Conservation (phyloP, 2,888 invertebrate species). For the Caenorhabditis parvicauda region DNA sequence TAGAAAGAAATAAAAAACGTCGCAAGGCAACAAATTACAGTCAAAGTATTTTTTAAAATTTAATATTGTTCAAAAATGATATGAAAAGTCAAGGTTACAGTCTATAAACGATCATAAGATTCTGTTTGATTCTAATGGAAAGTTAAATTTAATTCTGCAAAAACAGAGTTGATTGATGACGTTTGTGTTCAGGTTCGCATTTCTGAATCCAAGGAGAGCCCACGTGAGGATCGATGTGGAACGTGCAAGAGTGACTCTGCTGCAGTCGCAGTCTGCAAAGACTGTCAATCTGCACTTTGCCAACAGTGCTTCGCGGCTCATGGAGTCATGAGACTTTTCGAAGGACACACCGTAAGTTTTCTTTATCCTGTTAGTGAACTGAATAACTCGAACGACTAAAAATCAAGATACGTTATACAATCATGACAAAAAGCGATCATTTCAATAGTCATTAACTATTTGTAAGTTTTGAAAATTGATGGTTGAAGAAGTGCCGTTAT, state of each 20-base stretch:
- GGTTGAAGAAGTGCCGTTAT: no score
- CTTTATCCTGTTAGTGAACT: slow-evolving; percentile 59
- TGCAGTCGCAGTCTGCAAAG: slow-evolving; percentile 85
- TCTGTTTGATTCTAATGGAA: no score
- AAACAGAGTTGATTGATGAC: neutral
- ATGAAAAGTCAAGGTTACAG: no score
- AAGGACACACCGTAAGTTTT: slow-evolving; percentile 74
- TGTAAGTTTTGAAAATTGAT: no score
- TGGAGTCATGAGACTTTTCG: slow-evolving; percentile 93
- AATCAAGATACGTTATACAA: neutral
- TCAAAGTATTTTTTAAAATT: no score
- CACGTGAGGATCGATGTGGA: slow-evolving; percentile 74
- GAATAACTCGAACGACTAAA: neutral
- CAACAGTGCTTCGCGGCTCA: slow-evolving; percentile 91
- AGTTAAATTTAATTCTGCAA: neutral
- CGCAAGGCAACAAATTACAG: no score
- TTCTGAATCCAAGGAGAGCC: slow-evolving; percentile 25
- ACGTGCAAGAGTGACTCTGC: slow-evolving; percentile 92
- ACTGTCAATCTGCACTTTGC: slow-evolving; percentile 90
- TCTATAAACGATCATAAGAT: no score
- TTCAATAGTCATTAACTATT: neutral
- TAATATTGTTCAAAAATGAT: no score
- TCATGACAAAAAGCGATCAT: neutral
- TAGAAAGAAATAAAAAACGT: no score
- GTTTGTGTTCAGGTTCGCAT: slow-evolving; percentile 35